Evolutionary conservation across 2,797 vertebrate genomes (phyloP).

Genomic region (Hydrophis major): DNA sequence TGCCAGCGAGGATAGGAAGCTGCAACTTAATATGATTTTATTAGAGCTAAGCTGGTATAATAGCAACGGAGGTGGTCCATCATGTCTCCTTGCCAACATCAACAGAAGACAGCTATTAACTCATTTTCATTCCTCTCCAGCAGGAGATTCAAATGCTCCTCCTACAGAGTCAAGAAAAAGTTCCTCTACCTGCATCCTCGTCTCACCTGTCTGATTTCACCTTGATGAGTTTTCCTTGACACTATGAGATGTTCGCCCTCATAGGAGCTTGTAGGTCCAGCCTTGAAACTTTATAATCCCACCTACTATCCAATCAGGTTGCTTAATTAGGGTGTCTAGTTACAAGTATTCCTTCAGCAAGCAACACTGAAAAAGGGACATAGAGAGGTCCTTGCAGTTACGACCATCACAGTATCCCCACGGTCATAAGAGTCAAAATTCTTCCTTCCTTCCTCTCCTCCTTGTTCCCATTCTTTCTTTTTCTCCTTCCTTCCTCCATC

Average conservation of each 20-base stretch:
- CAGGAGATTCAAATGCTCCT: not conserved
- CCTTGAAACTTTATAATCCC: not conserved
- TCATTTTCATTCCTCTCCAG: not conserved
- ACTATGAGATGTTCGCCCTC: not conserved
- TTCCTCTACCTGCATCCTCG: no score
- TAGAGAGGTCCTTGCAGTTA: not conserved
- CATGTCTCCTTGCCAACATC: slow-evolving; percentile 1
- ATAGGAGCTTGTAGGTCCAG: not conserved
- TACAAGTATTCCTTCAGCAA: not conserved
- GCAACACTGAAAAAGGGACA: not conserved
- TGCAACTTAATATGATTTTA: not conserved
- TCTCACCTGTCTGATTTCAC: not conserved
- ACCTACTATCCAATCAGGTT: not conserved
- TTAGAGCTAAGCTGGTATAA: not conserved
- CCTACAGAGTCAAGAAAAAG: not conserved
- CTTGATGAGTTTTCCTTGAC: not conserved
- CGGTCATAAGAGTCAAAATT: not conserved
- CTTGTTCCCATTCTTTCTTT: no score
- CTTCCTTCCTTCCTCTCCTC: not conserved
- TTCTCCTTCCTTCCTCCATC: not conserved
- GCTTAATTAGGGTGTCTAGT: not conserved
- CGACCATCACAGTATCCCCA: not conserved
- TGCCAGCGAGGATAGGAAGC: not conserved
- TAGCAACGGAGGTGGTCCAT: not conserved
- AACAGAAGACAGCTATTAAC: slow-evolving; percentile 11